Evolutionary conservation across 2,888 invertebrate species (phyloP).

Genomic region (Andrena praecox): DNA sequence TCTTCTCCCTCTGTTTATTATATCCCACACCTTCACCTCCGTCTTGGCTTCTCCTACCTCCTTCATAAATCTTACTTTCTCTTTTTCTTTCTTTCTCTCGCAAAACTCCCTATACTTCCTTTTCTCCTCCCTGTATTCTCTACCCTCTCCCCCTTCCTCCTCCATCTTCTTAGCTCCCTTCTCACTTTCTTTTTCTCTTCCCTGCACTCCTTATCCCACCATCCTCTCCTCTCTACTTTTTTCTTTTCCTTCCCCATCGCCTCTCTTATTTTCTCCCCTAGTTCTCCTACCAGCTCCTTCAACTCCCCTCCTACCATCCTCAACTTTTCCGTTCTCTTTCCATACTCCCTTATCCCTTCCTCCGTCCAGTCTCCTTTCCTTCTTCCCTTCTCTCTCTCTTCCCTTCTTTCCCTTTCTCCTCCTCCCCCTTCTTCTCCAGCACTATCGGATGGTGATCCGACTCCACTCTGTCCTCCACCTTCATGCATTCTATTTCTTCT

Average conservation of each 20-base stretch:
- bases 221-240: background rate
- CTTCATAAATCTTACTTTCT: background rate
- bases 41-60: too few relatives aligned
- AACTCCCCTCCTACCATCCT: background rate
- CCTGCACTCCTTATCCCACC: background rate
- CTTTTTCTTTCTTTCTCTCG: background rate
- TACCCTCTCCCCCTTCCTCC: background rate
- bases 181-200: background rate
- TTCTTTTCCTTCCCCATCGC: background rate
- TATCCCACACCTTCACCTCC: background rate
- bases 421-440: background rate
- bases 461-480: constrained; percentile 6
- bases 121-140: background rate
- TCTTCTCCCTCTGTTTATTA: background rate
- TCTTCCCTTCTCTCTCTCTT: background rate
- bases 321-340: background rate
- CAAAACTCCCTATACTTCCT: background rate
- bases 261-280: background rate
- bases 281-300: background rate
- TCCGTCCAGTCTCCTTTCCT: background rate
- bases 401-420: background rate
- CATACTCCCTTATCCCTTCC: background rate
- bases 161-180: background rate
- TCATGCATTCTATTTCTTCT: background rate
- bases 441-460: background rate